Percentiles rank a stretch among this genome's conserved stretches.
phyloP scores from a whole-genome alignment of 2,113 vertebrate species.

The Phalacrocorax pelagicus region DNA sequence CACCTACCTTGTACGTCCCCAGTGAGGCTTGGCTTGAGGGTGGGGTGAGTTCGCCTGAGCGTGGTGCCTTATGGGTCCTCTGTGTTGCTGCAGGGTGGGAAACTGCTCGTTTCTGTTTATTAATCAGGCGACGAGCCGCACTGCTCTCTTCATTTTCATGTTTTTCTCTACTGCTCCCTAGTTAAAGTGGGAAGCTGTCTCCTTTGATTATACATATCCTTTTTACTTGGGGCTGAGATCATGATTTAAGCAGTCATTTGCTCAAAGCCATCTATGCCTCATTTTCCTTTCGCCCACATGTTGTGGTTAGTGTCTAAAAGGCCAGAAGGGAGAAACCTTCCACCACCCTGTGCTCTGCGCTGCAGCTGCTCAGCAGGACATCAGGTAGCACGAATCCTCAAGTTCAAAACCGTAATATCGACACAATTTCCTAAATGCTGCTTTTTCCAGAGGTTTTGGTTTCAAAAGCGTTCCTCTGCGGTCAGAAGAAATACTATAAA shows the following conservation, averaged over 20 bases:
- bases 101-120: not conserved
- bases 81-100: not conserved
- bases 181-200: not conserved
- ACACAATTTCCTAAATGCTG: not conserved
- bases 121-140: not conserved
- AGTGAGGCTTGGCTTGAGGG: not conserved
- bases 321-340: not conserved
- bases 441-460: not conserved
- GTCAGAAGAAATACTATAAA: not conserved
- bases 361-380: not conserved
- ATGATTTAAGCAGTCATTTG: not conserved
- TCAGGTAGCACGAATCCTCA: not conserved
- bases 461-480: not conserved
- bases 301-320: not conserved
- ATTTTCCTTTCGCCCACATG: not conserved
- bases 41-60: too few species aligned
- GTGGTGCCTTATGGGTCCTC: too few species aligned
- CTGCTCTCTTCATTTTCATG: not conserved
- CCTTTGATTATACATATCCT: not conserved
- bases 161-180: not conserved
- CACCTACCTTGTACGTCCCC: not conserved
- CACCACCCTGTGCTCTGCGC: accelerated
- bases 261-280: not conserved
- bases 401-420: not conserved
- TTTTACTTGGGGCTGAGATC: not conserved